These are phyloP conservation scores for Drosophila pseudotalamancana DNA, from an alignment of 2,888 invertebrate species.

Conservation along the genomic window DNA sequence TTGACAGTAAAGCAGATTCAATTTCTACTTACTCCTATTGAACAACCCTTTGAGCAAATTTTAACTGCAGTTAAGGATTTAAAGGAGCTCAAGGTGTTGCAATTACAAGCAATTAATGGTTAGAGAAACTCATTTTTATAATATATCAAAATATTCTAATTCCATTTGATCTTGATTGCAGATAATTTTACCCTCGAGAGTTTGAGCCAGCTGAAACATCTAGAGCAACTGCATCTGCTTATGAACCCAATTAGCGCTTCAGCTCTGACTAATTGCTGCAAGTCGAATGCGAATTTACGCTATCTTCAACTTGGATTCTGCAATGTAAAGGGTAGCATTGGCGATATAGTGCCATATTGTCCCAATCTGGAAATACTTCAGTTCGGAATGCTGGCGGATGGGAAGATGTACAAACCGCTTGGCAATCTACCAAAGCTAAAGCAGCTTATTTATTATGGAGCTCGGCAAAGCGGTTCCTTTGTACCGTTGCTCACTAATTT, in stretches of 20 bases:
- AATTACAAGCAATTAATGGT: conserved; percentile 42
- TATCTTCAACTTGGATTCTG: conserved; percentile 41
- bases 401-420: conserved; percentile 32
- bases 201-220: conserved; percentile 20
- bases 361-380: conserved; percentile 41
- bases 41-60: conserved; percentile 45
- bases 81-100: conserved; percentile 17
- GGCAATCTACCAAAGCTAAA: conserved; percentile 46
- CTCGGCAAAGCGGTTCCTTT: conserved; percentile 53
- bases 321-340: conserved; percentile 24
- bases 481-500: conserved; percentile 40
- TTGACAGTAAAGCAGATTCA: conserved; percentile 36
- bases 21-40: conserved; percentile 3
- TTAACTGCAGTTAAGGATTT: conserved; percentile 28
- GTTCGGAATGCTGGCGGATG: conserved; percentile 54
- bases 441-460: conserved; percentile 47
- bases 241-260: conserved; percentile 14
- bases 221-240: conserved; percentile 40
- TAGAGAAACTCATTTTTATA: background rate
- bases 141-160: background rate
- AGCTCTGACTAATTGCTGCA: conserved; percentile 52
- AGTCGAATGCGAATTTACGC: conserved; percentile 37
- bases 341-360: conserved; percentile 51
- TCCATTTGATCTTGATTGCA: background rate
- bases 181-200: conserved; percentile 39